Conservation (phyloP, 2,113 vertebrate species). For the Monopterus albus region DNA sequence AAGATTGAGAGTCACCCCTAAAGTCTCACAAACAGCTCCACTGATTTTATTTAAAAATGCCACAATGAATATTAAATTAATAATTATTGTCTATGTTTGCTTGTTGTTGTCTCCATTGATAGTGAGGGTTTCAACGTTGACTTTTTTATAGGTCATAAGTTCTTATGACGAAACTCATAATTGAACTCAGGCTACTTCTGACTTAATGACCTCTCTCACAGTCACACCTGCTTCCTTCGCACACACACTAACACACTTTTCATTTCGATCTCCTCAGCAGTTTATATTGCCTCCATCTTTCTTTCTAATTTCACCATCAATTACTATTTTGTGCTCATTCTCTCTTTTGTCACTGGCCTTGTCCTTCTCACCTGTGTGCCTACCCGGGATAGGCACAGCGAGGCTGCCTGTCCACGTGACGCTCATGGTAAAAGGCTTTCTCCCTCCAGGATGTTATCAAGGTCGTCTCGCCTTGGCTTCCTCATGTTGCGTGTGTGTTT, state of each 20-base stretch:
- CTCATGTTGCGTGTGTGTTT: constrained; percentile 1
- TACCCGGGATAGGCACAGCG: background rate
- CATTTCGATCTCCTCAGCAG: constrained; percentile 45
- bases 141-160: constrained; percentile 10
- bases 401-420: constrained; percentile 30
- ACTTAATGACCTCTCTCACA: no score
- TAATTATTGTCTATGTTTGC: no score
- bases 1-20: no score
- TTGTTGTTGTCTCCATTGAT: no score
- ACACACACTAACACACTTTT: constrained; percentile 27
- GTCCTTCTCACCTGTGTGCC: constrained; percentile 47
- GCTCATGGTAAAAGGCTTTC: background rate
- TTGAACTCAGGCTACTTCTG: no score
- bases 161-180: constrained; percentile 17
- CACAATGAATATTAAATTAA: background rate
- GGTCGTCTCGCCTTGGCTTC: background rate
- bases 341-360: constrained; percentile 51
- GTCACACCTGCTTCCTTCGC: constrained; percentile 5
- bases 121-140: background rate
- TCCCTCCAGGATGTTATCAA: constrained; percentile 13
- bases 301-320: constrained; percentile 61
- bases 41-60: no score
- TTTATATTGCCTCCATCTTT: constrained; percentile 43
- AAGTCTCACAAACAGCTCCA: no score
- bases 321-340: constrained; percentile 57